Evolutionary conservation across 2,113 vertebrate species (phyloP).

Genomic region (Caloenas nicobarica): DNA sequence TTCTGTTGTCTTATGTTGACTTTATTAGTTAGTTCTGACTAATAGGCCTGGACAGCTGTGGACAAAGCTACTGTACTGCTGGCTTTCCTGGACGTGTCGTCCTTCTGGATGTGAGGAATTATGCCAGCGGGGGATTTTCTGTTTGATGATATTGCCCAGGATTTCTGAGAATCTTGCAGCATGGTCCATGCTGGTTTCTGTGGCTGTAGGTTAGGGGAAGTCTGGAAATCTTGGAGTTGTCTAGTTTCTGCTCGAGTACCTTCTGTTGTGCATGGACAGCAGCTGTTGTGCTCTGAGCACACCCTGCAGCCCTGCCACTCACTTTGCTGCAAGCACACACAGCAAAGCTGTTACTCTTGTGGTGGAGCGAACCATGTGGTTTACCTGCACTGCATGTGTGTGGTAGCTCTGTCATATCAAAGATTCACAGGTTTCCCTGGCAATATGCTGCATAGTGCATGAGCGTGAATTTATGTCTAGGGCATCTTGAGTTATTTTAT

Average conservation of each 20-base stretch:
- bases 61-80: not conserved
- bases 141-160: not conserved
- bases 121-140: not conserved
- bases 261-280: fast-evolving
- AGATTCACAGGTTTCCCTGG: not conserved
- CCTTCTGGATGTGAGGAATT: not conserved
- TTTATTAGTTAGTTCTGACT: not conserved
- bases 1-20: not conserved
- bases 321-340: no score
- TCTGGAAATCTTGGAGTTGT: not conserved
- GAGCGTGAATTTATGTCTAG: not conserved
- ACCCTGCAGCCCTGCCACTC: not conserved
- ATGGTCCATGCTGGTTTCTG: fast-evolving
- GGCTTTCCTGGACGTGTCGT: not conserved
- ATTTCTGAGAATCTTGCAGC: not conserved
- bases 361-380: not conserved
- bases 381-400: not conserved
- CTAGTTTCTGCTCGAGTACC: not conserved
- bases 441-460: fast-evolving
- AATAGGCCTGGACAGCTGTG: not conserved
- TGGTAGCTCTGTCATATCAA: not conserved
- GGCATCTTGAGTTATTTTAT: not conserved
- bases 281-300: not conserved
- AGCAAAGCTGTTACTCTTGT: not conserved
- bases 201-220: not conserved